Conservation (phyloP, 1,140 invertebrate species). For the Heterodera carotae region DNA sequence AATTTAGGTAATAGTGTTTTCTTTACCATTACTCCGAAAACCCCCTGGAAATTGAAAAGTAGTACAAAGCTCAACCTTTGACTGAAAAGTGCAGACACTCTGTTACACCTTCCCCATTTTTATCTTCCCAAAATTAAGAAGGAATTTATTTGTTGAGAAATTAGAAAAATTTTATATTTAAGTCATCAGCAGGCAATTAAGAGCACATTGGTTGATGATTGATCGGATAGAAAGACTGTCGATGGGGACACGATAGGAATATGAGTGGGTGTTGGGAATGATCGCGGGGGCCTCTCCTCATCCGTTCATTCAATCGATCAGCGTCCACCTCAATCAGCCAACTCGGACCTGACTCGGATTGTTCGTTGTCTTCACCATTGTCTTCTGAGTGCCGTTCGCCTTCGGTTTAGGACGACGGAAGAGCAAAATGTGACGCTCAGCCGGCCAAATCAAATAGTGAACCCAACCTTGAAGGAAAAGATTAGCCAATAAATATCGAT, state of each 20-base stretch:
- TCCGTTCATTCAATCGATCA: neutral
- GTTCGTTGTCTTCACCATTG: neutral
- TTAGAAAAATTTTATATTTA: neutral
- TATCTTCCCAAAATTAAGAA: no score
- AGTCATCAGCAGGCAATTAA: neutral
- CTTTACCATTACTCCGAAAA: no score
- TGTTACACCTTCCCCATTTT: no score
- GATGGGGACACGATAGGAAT: neutral
- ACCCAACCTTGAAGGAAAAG: conserved; percentile 80
- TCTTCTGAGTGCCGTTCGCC: conserved; percentile 8
- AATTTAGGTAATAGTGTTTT: no score
- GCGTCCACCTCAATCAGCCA: neutral
- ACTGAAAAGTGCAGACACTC: no score
- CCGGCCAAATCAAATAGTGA: conserved; percentile 91
- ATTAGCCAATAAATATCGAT: no score
- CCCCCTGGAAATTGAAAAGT: no score
- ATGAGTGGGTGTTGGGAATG: neutral
- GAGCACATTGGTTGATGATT: neutral
- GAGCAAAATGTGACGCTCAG: conserved; percentile 68
- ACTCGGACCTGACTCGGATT: conserved; percentile 14
- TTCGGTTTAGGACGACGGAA: conserved; percentile 53
- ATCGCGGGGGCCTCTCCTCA: neutral
- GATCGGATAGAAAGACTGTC: conserved; percentile 5
- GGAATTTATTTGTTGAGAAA: neutral
- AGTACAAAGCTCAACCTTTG: no score